Evolutionary conservation across 2,797 vertebrate species (phyloP).

Genomic region (Cuculus canorus): DNA sequence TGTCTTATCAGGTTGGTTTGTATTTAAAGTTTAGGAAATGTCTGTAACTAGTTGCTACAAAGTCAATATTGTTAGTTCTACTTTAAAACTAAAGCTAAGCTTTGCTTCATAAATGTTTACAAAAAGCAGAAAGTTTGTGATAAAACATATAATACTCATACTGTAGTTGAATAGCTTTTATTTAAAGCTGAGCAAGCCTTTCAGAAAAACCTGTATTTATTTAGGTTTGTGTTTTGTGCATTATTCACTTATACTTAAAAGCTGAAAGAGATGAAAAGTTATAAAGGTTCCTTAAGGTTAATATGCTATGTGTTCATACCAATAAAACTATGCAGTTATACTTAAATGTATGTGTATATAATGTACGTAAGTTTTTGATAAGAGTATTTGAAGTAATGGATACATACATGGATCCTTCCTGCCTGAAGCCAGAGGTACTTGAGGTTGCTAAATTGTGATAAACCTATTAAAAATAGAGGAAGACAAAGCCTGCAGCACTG

Average conservation of each 20-base stretch:
- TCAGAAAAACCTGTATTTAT: not conserved
- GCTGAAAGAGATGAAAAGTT: not conserved
- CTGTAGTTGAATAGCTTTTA: not conserved
- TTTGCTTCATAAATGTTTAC: not conserved
- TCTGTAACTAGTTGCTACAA: not conserved
- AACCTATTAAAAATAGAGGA: not conserved
- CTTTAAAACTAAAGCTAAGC: not conserved
- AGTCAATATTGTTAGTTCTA: not conserved
- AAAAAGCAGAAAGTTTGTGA: not conserved
- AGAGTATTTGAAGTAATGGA: not conserved
- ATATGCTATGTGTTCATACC: not conserved
- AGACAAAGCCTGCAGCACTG: fast-evolving
- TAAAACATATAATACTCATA: not conserved
- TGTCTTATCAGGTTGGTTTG: not conserved
- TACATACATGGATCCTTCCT: not conserved
- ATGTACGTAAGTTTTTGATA: not conserved
- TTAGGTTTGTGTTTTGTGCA: not conserved
- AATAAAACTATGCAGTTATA: not conserved
- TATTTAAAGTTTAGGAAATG: not conserved
- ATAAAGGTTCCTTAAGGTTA: not conserved
- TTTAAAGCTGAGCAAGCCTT: not conserved
- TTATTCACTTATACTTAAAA: not conserved
- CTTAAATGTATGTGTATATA: not conserved
- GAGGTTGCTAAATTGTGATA: not conserved
- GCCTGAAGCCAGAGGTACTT: not conserved